Evolutionary conservation across 2,888 invertebrate species (phyloP).

Genomic region (Temnothorax rugatulus): DNA sequence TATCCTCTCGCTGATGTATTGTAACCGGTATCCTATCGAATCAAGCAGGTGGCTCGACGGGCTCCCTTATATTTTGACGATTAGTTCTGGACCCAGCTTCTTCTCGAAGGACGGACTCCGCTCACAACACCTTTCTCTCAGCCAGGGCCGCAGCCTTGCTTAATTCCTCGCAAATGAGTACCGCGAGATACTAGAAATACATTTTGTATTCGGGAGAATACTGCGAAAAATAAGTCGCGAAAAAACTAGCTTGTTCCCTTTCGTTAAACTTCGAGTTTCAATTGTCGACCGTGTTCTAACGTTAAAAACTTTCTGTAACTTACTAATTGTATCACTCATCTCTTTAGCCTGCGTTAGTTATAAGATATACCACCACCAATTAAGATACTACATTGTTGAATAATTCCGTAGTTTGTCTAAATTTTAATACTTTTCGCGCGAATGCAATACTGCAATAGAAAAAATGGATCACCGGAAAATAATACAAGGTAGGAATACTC

Average conservation of each 20-base stretch:
- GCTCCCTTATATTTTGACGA: conserved; percentile 78
- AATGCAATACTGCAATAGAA: neutral
- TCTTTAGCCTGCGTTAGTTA: neutral
- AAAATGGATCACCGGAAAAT: neutral
- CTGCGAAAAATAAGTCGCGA: too few species aligned
- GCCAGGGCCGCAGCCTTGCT: conserved; percentile 65
- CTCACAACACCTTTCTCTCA: conserved; percentile 59
- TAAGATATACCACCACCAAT: neutral
- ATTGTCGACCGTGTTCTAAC: neutral
- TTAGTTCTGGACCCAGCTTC: conserved; percentile 78
- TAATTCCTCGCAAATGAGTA: neutral
- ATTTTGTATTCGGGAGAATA: neutral
- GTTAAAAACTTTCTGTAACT: neutral
- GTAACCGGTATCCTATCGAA: conserved; percentile 73
- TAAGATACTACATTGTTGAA: neutral
- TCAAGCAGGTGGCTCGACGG: conserved; percentile 73
- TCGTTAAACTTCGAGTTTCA: neutral
- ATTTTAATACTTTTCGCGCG: neutral
- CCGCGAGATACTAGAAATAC: neutral
- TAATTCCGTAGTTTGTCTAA: neutral
- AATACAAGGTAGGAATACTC: neutral
- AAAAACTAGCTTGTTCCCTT: neutral
- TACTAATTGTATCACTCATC: neutral
- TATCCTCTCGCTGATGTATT: conserved; percentile 58
- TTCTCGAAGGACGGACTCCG: conserved; percentile 62